Evolutionary conservation across 2,888 invertebrate species (phyloP).

Genomic region (Thumatha senex): DNA sequence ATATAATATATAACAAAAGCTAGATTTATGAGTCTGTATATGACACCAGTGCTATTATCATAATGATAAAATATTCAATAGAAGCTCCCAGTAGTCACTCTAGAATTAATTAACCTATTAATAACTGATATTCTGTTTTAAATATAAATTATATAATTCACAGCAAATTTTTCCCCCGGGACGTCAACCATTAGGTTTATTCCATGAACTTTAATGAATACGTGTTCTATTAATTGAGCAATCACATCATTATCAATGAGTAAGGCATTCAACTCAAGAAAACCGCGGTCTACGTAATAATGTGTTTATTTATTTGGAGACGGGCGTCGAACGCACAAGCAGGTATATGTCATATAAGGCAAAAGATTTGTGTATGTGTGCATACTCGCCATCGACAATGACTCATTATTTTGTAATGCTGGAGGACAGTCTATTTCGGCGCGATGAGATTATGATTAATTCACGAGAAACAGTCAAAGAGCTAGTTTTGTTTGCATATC

Average conservation of each 20-base stretch:
- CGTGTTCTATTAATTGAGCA: constrained; percentile 57
- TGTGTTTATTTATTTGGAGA: constrained; percentile 69
- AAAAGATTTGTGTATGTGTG: constrained; percentile 55
- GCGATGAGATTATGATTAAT: constrained; percentile 72
- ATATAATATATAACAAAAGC: constrained; percentile 31
- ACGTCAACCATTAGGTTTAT: constrained; percentile 36
- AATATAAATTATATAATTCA: constrained; percentile 29
- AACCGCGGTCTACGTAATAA: constrained; percentile 70
- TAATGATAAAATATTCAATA: constrained; percentile 35
- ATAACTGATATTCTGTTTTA: constrained; percentile 11
- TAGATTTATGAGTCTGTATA: constrained; percentile 36
- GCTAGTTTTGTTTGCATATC: constrained; percentile 31
- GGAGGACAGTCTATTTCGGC: constrained; percentile 78
- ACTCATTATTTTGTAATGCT: constrained; percentile 73
- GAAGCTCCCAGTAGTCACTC: constrained; percentile 23
- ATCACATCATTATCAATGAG: constrained; percentile 55
- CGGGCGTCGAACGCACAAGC: constrained; percentile 48
- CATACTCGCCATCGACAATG: constrained; percentile 65
- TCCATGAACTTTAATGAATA: constrained; percentile 59
- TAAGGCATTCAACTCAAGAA: constrained; percentile 70
- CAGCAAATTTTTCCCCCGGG: constrained; percentile 28
- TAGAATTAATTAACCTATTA: constrained; percentile 35
- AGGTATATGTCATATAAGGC: constrained; percentile 61
- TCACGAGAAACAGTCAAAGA: constrained; percentile 43
- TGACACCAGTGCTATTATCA: constrained; percentile 31